phyloP scores from a whole-genome alignment of 2,797 vertebrate species.

The Meriones psammophilus region DNA sequence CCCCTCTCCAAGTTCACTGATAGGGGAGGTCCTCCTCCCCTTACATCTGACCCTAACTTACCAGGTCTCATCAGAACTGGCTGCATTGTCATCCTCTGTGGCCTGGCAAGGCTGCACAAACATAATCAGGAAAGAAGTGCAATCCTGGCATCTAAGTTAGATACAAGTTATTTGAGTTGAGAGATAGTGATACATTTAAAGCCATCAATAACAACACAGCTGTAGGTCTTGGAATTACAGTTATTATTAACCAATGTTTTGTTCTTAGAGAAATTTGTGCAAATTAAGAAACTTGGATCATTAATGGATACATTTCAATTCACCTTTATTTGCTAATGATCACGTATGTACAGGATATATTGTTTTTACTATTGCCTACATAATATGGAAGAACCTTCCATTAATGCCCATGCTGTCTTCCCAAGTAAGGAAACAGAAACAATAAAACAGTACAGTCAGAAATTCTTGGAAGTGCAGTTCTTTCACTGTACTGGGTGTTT shows the following conservation, averaged over 20 bases:
- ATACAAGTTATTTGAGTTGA: neutral
- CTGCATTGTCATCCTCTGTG: no score
- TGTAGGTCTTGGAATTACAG: neutral
- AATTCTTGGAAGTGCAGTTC: neutral
- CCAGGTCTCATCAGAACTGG: no score
- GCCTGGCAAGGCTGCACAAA: neutral
- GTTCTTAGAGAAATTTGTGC: neutral
- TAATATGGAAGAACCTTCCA: neutral
- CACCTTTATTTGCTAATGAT: neutral
- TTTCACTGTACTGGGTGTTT: slow-evolving; percentile 9
- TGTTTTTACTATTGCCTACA: neutral
- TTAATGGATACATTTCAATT: neutral
- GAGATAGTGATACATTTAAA: neutral
- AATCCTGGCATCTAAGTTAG: neutral
- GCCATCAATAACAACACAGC: neutral
- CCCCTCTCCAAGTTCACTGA: no score
- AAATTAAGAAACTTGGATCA: slow-evolving; percentile 11
- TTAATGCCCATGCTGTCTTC: neutral
- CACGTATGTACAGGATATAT: neutral
- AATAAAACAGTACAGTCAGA: neutral
- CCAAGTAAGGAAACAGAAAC: slow-evolving; percentile 6
- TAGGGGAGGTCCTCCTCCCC: no score
- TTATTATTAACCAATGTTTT: slow-evolving; percentile 21
- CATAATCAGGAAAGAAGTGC: neutral
- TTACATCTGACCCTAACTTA: no score